Base-by-base conservation (phyloP, 2,888 invertebrate genomes). In the Mimachlamys varia region DNA sequence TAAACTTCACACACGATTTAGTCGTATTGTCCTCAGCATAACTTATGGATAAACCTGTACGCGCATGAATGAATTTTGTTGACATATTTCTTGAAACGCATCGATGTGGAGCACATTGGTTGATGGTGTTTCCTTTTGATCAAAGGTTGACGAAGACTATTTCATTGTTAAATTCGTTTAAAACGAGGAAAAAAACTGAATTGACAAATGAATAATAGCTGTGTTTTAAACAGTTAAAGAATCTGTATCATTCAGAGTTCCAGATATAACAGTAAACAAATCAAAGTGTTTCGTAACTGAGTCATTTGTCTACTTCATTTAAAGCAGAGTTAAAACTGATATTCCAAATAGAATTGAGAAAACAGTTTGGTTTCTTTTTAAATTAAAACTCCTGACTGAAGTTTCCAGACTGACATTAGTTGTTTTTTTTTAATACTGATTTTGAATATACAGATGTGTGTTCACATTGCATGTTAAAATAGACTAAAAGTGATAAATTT, bases 1-100 rank as follows among this genome's bases (percentile, higher is more conserved):
- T 88, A 76, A 76, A 76, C 33, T 76, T 76, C 76, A 76, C 76
- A 27, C 12, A 76, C 15, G 10, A 76, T 76, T n/a, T 76, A 76
- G 33, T 10, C 76, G 4, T 33, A 33, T 27, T 76, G 76, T 76
- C 33, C 27, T 10, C 13, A 1, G 2, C 76, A 76, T 76, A 15
- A 76, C 33, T 4, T 76, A 33, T 76, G 76, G 33, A 76, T 76
- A 76, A 13, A 33, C 12, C 27, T 27, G 13, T 27, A 76, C 33
- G 7, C 33, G 76, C 76, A 76, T 76, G 76, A 33, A 10, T 27
- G 76, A 33, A 17, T 76, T 76, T 33, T 33, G 33, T 76, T 27
- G 33, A 76, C 13, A 76, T 22, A 76, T 76, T 76, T 76, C n/a
- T 4, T 58, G 58, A 58, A 58, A 22, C 58, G 58, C 19, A 58